These are phyloP conservation scores for Melipona quadrifasciata DNA, from an alignment of 1,140 invertebrate genomes.

Conservation along the genomic window DNA sequence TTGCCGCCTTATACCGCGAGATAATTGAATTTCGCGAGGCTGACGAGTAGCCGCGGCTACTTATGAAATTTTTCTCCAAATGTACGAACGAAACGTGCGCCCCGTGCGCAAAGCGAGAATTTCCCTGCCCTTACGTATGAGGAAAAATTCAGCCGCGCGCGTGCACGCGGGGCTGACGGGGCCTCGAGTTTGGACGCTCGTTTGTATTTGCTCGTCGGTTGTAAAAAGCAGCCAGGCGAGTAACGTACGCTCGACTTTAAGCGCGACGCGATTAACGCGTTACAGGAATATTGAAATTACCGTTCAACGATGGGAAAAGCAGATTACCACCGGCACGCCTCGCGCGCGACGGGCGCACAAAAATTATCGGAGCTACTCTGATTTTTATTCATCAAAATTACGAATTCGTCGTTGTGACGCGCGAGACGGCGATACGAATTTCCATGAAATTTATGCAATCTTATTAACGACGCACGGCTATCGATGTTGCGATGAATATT, in stretches of 20 bases:
- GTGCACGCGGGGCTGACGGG: neutral
- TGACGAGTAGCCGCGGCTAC: neutral
- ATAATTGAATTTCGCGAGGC: constrained; percentile 8
- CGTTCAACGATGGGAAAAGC: neutral
- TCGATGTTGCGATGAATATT: neutral
- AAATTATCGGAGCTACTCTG: neutral
- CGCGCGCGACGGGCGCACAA: no score
- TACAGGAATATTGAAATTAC: neutral
- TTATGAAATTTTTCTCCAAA: constrained; percentile 7
- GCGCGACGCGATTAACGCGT: neutral
- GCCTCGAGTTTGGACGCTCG: neutral
- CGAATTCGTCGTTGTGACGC: neutral
- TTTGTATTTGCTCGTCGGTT: neutral
- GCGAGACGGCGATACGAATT: neutral
- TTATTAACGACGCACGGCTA: constrained; percentile 11
- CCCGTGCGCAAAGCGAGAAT: neutral
- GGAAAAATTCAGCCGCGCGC: neutral
- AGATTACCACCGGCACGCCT: constrained; percentile 1
- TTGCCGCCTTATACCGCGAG: no score
- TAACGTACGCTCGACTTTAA: neutral
- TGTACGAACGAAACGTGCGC: neutral
- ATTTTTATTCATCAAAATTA: constrained; percentile 26
- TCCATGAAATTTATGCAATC: constrained; percentile 25
- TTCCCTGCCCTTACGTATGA: neutral
- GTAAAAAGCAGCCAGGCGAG: neutral